Percentiles rank a stretch among this genome's conserved stretches.
Evolutionary conservation across 2,113 vertebrate genomes (phyloP).

Genomic region (Glaucidium brasilianum): DNA sequence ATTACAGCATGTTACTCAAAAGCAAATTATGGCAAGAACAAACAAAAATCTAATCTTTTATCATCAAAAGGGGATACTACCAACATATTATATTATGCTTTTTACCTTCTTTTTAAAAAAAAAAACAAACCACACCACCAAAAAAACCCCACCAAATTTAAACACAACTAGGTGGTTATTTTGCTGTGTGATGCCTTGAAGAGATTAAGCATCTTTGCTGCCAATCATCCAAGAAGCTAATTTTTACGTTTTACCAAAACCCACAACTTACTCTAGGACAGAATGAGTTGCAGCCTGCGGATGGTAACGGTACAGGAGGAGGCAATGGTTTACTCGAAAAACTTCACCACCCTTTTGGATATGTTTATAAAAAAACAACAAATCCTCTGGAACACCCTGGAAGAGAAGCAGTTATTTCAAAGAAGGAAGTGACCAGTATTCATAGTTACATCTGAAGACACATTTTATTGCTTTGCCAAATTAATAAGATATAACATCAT

Average conservation of each 20-base stretch:
- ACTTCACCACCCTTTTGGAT: constrained; percentile 81
- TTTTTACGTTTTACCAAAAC: neutral
- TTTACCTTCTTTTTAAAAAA: neutral
- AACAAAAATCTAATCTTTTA: neutral
- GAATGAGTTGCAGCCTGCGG: constrained; percentile 82
- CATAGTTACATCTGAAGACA: neutral
- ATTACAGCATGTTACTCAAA: neutral
- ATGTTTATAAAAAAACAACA: constrained; percentile 92
- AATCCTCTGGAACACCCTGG: constrained; percentile 92
- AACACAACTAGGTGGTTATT: neutral
- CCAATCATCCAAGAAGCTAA: neutral
- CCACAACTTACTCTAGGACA: constrained; percentile 82
- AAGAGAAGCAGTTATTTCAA: neutral
- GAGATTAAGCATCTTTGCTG: neutral
- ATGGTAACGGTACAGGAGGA: constrained; percentile 92
- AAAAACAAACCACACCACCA: neutral
- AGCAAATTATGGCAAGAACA: neutral
- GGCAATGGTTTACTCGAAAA: constrained; percentile 78
- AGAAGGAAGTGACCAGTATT: neutral
- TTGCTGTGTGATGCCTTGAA: neutral
- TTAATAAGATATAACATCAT: neutral
- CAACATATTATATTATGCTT: no score
- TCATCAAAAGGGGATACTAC: neutral
- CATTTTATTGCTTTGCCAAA: neutral
- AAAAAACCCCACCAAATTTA: no score